These are phyloP conservation scores for Hemibagrus guttatus DNA, from an alignment of 2,797 vertebrate species.

Conservation along the genomic window DNA sequence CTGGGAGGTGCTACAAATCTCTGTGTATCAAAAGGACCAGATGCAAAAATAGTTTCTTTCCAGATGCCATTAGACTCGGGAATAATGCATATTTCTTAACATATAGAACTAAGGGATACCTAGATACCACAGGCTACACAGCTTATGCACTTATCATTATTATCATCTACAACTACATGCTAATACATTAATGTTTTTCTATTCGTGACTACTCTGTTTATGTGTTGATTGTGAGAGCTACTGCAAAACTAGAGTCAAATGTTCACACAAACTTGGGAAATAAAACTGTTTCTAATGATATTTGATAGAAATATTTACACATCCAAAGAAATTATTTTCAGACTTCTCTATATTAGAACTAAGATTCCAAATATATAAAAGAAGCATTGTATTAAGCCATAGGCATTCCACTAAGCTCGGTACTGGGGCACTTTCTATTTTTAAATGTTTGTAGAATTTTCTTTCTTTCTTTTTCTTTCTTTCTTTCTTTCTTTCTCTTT, in stretches of 20 bases:
- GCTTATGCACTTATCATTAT: no score
- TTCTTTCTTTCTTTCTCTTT: no score
- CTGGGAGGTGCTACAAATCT: neutral
- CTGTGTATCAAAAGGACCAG: neutral
- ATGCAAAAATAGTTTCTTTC: neutral
- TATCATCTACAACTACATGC: neutral
- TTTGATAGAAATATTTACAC: neutral
- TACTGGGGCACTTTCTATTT: constrained; percentile 24
- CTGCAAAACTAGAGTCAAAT: neutral
- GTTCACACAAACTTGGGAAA: neutral
- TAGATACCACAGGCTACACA: no score
- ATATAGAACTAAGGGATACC: neutral
- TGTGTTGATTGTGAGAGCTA: neutral
- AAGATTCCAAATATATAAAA: constrained; percentile 16
- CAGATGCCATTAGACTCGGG: neutral
- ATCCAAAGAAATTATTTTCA: constrained; percentile 11
- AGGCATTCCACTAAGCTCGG: constrained; percentile 23
- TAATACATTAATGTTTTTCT: neutral
- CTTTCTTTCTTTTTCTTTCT: neutral
- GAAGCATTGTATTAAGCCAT: constrained; percentile 17
- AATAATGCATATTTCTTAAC: neutral
- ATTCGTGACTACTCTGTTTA: no score
- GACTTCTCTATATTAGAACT: neutral
- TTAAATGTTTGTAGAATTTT: constrained; percentile 3
- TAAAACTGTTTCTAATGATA: neutral